phyloP scores from a whole-genome alignment of 2,797 vertebrate genomes.

The Varecia variegata region DNA sequence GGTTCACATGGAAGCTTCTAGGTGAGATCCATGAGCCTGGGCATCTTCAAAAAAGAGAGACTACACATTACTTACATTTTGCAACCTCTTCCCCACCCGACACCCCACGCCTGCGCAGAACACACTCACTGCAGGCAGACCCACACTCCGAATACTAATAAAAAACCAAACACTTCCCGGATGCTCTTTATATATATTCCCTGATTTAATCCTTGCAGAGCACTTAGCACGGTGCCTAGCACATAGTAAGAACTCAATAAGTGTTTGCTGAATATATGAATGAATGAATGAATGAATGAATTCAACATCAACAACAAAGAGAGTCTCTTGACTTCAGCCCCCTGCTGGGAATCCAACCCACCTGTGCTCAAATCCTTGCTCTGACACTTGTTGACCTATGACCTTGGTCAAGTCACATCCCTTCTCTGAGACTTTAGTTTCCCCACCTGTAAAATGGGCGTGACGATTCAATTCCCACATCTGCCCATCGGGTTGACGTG shows the following conservation, averaged over 20 bases:
- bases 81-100: neutral
- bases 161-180: rapidly evolving
- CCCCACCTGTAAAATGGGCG: neutral
- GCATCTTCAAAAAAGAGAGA: neutral
- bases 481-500: rapidly evolving
- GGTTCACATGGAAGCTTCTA: neutral
- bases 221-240: neutral
- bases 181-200: rapidly evolving
- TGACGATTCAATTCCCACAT: rapidly evolving
- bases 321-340: neutral
- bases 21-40: neutral
- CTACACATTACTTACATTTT: rapidly evolving
- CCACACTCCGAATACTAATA: neutral
- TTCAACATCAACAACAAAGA: too few relatives aligned
- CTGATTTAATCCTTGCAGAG: neutral
- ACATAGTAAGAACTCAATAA: neutral
- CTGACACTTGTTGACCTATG: rapidly evolving
- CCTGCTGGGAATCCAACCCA: neutral
- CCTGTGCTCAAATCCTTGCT: neutral
- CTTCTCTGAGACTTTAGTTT: neutral
- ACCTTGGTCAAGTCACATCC: rapidly evolving
- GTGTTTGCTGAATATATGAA: rapidly evolving
- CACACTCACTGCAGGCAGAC: rapidly evolving
- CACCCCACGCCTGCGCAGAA: neutral
- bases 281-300: neutral